Evolutionary conservation across 2,888 invertebrate species (phyloP), one percentile per base, ranked within the genome.

Genomic region (Ecliptopera silaceata): DNA sequence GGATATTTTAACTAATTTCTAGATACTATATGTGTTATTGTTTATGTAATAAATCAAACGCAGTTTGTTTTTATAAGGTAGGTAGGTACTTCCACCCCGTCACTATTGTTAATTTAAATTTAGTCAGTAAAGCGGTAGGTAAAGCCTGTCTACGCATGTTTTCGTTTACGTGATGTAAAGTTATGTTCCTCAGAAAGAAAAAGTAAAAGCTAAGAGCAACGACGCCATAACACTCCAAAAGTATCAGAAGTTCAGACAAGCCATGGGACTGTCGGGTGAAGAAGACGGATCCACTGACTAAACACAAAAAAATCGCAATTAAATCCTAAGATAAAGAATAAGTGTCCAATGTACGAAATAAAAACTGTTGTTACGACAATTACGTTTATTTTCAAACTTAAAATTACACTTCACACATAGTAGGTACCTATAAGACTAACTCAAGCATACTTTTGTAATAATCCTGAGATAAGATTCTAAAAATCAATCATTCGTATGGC

Each of bases 201-300:
- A 86, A 75, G 63, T 82, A 48, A 90, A 88, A 74, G 60, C 72
- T 22, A 85, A 84, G 64, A 73, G 66, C 71, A 75, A 67, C 65
- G 87, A 89, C 55, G 49, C 69, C 3, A 55, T 74, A 13, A 76
- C 77, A 18, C 44, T 76, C 39, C 82, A 83, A 77, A 89, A 84
- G 65, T 74, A 83, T 68, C 82, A 84, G 68, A 88, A 80, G 74
- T 91, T 90, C 70, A 81, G 77, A 56, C 84, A 88, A 75, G 90
- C 90, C 6, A 85, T 90, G 82, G 88, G 88, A 59, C 71, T 90
- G 20, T 89, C 89, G 2, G 84, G 78, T 34, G 89, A 89, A 49
- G 89, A 90, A 65, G 88, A 87, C 43, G 82, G 77, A 60, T 90
- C 89, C 3, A 86, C 89, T 45, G 89, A 90, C 51, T 88, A 73